Evolutionary conservation across 2,888 invertebrate species (phyloP).

Genomic region (Ernsta delagoae): DNA sequence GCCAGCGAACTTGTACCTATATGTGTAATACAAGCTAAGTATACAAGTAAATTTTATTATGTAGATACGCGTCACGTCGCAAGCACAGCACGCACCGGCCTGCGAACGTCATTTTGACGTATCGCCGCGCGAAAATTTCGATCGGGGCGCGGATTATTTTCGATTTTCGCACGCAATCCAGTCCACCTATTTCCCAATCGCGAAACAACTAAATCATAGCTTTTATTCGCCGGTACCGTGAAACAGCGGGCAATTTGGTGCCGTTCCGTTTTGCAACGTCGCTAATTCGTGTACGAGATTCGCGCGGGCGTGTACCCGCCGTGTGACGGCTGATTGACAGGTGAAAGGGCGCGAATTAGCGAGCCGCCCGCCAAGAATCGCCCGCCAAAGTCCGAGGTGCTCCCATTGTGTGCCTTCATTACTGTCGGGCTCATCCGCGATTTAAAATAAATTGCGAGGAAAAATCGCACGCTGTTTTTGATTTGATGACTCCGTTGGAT

Average conservation of each 20-base stretch:
- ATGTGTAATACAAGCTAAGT: too few species aligned
- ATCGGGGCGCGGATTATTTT: slow-evolving; percentile 48
- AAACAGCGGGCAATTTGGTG: slow-evolving; percentile 39
- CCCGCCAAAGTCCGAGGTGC: slow-evolving; percentile 42
- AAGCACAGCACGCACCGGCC: slow-evolving; percentile 39
- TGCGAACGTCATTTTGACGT: slow-evolving; percentile 62
- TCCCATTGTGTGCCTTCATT: slow-evolving; percentile 55
- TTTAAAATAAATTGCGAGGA: slow-evolving; percentile 45
- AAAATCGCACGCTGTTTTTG: slow-evolving; percentile 66
- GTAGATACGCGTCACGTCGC: slow-evolving; percentile 48
- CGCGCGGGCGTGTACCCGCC: slow-evolving; percentile 53
- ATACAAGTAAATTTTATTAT: too few species aligned
- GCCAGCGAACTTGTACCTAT: neutral
- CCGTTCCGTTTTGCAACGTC: slow-evolving; percentile 52
- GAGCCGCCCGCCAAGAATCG: slow-evolving; percentile 50
- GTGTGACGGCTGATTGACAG: slow-evolving; percentile 78
- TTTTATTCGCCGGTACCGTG: slow-evolving; percentile 57
- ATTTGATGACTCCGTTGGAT: neutral
- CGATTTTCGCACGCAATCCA: slow-evolving; percentile 52
- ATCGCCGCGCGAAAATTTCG: slow-evolving; percentile 67
- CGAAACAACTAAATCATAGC: slow-evolving; percentile 58
- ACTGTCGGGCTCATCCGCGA: slow-evolving; percentile 43
- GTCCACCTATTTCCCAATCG: slow-evolving; percentile 46
- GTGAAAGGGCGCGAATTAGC: slow-evolving; percentile 82
- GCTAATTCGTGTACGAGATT: slow-evolving; percentile 58